Conservation (phyloP, 2,888 invertebrate genomes). For the Ornithoptera alexandrae region DNA sequence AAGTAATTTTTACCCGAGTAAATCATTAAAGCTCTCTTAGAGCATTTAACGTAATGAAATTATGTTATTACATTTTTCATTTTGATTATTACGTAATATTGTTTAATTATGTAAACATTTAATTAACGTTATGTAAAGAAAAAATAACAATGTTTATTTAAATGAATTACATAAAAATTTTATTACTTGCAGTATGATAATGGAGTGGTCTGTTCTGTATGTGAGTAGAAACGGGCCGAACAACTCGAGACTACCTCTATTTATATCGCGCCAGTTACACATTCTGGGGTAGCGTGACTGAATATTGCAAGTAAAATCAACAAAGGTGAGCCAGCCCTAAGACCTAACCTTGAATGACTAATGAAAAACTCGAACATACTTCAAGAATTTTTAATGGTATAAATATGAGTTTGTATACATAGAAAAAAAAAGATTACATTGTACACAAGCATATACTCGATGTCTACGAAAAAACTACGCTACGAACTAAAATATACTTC, state of each 20-base stretch:
- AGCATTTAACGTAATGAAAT: too few relatives aligned
- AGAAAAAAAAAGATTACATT: neutral
- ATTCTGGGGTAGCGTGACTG: slow-evolving; percentile 61
- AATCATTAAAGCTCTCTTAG: too few relatives aligned
- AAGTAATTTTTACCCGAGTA: too few relatives aligned
- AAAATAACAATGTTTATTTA: neutral
- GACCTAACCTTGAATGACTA: slow-evolving; percentile 17
- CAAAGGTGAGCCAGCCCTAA: slow-evolving; percentile 53
- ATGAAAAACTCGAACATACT: slow-evolving; percentile 4
- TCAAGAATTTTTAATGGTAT: neutral
- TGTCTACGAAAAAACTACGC: neutral
- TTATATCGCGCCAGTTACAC: slow-evolving; percentile 66
- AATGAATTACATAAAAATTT: slow-evolving; percentile 68
- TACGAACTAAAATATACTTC: slow-evolving; percentile 18
- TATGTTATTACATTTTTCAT: too few relatives aligned
- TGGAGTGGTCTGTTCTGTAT: slow-evolving; percentile 68
- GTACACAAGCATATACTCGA: neutral
- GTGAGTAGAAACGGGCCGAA: slow-evolving; percentile 58
- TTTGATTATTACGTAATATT: too few relatives aligned
- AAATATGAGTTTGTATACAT: neutral
- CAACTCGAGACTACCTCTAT: slow-evolving; percentile 67
- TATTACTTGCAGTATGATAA: slow-evolving; percentile 74
- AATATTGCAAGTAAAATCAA: slow-evolving; percentile 70
- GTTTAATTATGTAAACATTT: too few relatives aligned
- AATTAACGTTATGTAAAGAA: neutral